Evolutionary conservation across 2,888 invertebrate genomes (phyloP), one percentile per base, ranked within the genome.

Genomic region (Gerosis bhagava): DNA sequence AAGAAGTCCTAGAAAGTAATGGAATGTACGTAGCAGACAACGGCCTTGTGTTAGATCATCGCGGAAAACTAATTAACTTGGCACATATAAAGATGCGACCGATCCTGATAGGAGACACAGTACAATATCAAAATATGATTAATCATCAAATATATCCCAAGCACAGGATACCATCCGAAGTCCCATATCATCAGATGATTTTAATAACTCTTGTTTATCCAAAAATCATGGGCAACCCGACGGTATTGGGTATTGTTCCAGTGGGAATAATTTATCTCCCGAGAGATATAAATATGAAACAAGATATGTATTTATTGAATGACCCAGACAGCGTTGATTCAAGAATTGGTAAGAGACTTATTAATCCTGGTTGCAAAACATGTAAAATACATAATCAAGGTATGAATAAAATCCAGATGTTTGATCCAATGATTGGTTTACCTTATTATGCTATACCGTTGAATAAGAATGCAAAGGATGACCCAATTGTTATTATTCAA

Each of bases 221-320:
- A 3, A n/a, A n/a, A n/a, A n/a, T n/a, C n/a, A n/a, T n/a, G n/a
- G n/a, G n/a, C n/a, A n/a, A n/a, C n/a, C 63, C 67, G 6, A 72
- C 60, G 45, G 56, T 78, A 43, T 55, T 83, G 28, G 80, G 75
- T 1, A 60, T 80, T 7, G 67, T 82, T 50, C 77, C 78, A 0
- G 43, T 80, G 12, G 68, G 67, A 3, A 68, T 67, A 29, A 62
- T 62, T 8, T 53, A 57, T 31, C 19, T 67, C 2, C 49, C 63
- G 4, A 31, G 41, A 22, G n/a, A 34, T 16, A 12, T 34, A 19
- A 11, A 31, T 12, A 19, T 3, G 6, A 6, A 19, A 19, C n/a
- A n/a, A n/a, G n/a, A n/a, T n/a, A n/a, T n/a, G n/a, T n/a, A n/a
- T n/a, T n/a, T n/a, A n/a, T n/a, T n/a, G n/a, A n/a, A n/a, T n/a